Percentiles rank a stretch among this genome's conserved stretches.
These are phyloP conservation scores for Abramis brama DNA, from an alignment of 2,113 vertebrate genomes.

Conservation along the genomic window DNA sequence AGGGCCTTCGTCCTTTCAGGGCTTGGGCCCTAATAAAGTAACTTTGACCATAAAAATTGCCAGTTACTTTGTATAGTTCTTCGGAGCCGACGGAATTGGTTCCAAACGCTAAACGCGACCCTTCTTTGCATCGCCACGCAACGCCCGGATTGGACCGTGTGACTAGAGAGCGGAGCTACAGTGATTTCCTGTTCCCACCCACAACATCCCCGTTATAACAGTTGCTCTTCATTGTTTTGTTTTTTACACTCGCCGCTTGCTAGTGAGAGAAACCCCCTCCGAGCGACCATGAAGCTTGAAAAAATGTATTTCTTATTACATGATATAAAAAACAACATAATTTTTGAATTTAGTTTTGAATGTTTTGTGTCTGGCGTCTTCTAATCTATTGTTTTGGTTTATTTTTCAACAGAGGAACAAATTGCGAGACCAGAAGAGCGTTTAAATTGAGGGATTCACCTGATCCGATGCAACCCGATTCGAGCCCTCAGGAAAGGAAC, in stretches of 20 bases:
- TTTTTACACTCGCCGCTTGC: background rate
- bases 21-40: background rate
- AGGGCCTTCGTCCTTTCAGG: too few species aligned
- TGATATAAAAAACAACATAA: background rate
- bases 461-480: slow-evolving; percentile 84
- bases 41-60: background rate
- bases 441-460: slow-evolving; percentile 68
- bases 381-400: background rate
- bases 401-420: slow-evolving; percentile 66
- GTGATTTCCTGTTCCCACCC: background rate
- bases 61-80: background rate
- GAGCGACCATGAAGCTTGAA: background rate
- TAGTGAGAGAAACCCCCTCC: background rate
- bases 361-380: background rate
- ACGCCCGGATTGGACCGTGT: background rate
- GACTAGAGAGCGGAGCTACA: background rate
- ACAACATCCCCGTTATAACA: background rate
- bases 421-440: slow-evolving; percentile 70
- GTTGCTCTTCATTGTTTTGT: background rate
- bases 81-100: background rate
- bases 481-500: slow-evolving; percentile 67
- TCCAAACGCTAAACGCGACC: background rate
- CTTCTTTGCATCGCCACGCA: background rate
- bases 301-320: background rate
- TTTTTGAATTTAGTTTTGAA: background rate